Base-by-base conservation (phyloP, 1,140 invertebrate species). In the Philaenus spumarius region DNA sequence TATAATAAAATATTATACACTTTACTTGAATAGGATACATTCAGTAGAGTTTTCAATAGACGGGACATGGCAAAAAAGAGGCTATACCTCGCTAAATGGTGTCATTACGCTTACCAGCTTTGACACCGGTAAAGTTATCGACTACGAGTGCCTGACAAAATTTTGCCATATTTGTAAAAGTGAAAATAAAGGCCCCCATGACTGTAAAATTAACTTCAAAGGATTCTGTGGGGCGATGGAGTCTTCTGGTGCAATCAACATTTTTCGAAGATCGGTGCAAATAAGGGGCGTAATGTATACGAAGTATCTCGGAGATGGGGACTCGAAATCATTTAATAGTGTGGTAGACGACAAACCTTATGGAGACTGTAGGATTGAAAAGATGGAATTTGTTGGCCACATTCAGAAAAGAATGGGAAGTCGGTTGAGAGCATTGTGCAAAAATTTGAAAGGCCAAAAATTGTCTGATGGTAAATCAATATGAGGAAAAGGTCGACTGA, bases 401-500 rank as follows among this genome's bases (percentile, higher is more conserved):
- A 48, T 63, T 20, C 15, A 22, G 15, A 46, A 22, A 12, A 9
- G 45, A 9, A 46, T 15, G 20, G 45, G 45, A 46, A 22, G 7
- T 7, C 15, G 20, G 20, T 12, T 17, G 20, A 22, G 20, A 46
- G 17, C 23, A 59, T 51, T 24, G 48, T 3, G 22, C 62, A 54
- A 63, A 62, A 35, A 62, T 47, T 26, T 46, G 60, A 20, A 62
- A 24, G 24, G n/a, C 12, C 17, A 14, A 53, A 55, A 56, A 24
- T 14, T 20, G 47, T 60, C 58, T 57, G 45, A 46, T 12, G 45
- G 57, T 52, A 58, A 60, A 67, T 24, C 15, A 24, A 52, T 63
- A 51, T 59, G 51, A 19, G 64, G 63, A 5, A 62, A 60, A 64
- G 62, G 60, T 34, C 61, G 59, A 50, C 58, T 68, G 19, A 66